Conservation (phyloP, 2,888 invertebrate genomes). For the Callimorpha dominula region DNA sequence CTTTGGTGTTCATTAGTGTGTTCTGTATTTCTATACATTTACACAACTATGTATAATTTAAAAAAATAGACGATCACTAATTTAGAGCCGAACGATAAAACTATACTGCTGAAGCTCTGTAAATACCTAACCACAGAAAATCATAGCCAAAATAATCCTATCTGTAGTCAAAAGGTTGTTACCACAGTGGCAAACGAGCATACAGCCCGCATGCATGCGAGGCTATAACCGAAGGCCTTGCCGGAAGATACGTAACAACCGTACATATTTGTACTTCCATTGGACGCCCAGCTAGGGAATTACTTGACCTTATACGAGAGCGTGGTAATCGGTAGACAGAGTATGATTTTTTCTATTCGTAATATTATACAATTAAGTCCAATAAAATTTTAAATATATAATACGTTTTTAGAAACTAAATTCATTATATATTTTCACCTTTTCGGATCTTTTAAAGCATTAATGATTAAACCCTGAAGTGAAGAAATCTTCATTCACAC, state of each 20-base stretch:
- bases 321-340: background rate
- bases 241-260: background rate
- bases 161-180: background rate
- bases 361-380: no score
- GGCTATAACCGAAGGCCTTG: background rate
- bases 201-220: background rate
- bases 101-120: background rate
- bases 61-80: background rate
- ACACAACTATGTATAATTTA: background rate
- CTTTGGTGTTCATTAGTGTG: slow-evolving; percentile 46
- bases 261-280: background rate
- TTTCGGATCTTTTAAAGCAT: no score
- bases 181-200: background rate
- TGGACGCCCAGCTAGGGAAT: background rate
- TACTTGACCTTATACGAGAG: background rate
- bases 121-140: background rate
- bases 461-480: no score
- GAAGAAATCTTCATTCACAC: no score
- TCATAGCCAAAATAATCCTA: background rate
- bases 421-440: no score
- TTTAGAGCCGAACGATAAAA: background rate
- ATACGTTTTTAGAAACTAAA: no score
- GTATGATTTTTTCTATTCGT: no score
- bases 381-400: no score
- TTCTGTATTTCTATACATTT: slow-evolving; percentile 14